A percentile compares a stretch with the other conserved stretches of the same genome.
phyloP scores from a whole-genome alignment of 2,888 invertebrate genomes.

The Theristus sp. region DNA sequence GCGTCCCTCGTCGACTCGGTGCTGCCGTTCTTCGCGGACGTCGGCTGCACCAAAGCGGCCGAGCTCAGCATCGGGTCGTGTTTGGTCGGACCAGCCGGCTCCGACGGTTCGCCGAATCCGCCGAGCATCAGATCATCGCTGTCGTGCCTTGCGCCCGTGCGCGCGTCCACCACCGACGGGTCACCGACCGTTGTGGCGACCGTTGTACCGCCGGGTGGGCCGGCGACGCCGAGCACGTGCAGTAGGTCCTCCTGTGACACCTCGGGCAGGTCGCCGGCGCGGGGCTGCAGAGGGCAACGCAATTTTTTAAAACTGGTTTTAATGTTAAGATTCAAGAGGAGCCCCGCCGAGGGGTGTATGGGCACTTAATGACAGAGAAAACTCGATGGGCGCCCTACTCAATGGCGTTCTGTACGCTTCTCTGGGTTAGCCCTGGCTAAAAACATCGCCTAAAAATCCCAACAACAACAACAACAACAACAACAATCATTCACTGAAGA shows the following conservation, averaged over 20 bases:
- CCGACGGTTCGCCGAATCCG: not conserved
- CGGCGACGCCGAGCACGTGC: slow-evolving; percentile 4
- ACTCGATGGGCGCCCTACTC: no score
- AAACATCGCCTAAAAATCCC: no score
- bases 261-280: slow-evolving; percentile 6
- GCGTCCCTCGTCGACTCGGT: no score
- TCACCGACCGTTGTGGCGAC: not conserved
- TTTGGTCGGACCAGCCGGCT: not conserved
- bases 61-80: slow-evolving; percentile 6
- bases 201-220: not conserved
- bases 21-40: no score
- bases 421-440: no score
- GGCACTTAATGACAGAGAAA: no score
- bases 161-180: not conserved
- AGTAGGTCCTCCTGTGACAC: slow-evolving; percentile 8
- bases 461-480: no score
- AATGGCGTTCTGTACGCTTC: no score
- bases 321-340: no score
- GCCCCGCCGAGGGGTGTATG: no score
- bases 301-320: no score
- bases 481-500: no score
- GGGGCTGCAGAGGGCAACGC: not conserved
- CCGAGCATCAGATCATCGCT: slow-evolving; percentile 4
- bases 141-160: not conserved
- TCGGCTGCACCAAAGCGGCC: not conserved